Conservation (phyloP, 2,888 invertebrate genomes). For the Ferdinandea cuprea region DNA sequence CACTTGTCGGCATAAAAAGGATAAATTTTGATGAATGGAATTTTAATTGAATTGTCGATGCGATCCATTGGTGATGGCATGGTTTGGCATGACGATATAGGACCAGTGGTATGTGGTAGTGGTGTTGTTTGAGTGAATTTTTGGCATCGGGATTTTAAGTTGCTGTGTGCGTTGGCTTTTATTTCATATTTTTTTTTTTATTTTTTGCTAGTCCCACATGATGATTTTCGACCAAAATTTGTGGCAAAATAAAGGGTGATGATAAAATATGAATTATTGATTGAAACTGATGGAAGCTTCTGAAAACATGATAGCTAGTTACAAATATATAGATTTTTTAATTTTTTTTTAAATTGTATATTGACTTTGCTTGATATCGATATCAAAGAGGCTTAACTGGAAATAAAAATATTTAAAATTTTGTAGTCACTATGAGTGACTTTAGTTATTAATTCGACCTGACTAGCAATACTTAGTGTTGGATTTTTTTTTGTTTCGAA, state of each 20-base stretch:
- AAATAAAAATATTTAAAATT: too few species aligned
- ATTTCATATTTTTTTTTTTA: neutral
- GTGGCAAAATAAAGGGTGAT: slow-evolving; percentile 41
- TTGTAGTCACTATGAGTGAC: too few species aligned
- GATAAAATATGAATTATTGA: slow-evolving; percentile 65
- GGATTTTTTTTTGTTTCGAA: too few species aligned
- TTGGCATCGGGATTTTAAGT: slow-evolving; percentile 17
- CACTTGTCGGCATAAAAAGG: slow-evolving; percentile 67
- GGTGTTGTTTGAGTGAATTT: too few species aligned
- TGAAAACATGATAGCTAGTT: neutral
- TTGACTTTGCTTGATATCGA: too few species aligned
- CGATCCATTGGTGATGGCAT: too few species aligned
- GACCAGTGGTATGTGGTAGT: too few species aligned
- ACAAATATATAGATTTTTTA: neutral
- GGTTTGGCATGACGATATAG: too few species aligned
- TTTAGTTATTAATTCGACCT: too few species aligned
- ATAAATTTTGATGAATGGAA: slow-evolving; percentile 68
- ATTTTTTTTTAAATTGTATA: neutral
- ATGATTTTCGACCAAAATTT: slow-evolving; percentile 59
- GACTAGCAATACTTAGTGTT: too few species aligned
- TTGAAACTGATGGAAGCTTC: slow-evolving; percentile 28
- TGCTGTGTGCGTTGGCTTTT: too few species aligned
- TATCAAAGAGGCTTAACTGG: too few species aligned
- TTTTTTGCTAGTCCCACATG: neutral
- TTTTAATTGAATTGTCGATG: slow-evolving; percentile 73